Base-by-base conservation (phyloP, 2,888 invertebrate genomes). In the Plebejus argus region DNA sequence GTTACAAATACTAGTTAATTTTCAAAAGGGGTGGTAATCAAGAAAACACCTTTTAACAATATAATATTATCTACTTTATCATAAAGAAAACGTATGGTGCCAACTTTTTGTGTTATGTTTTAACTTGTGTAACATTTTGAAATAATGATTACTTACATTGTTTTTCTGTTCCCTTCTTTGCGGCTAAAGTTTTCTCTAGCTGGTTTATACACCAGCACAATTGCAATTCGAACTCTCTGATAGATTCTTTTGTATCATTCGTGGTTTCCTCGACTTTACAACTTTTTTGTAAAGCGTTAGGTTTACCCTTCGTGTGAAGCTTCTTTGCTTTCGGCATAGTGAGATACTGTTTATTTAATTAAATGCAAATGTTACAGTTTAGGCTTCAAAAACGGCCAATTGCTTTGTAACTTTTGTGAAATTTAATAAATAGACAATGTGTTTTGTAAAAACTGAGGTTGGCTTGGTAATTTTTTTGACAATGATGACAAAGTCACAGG, bases 151-250 rank as follows among this genome's bases (percentile, higher is more conserved):
- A 58, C 89, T 87, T 91, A 95, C 95, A 87, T 89, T 95, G 95
- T 86, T 95, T 95, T 79, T 94, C 92, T 80, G 90, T 95, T 75
- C 96, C 90, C 87, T 96, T 96, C 80, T 95, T 95, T 61, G 95
- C 94, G 76, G 89, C 91, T 80, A 96, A 86, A 33, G 95, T 92
- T 28, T 88, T 89, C 85, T 97, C 96, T 78, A 97, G 87, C 82
- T 97, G 96, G 82, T 97, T 96, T 82, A 97, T 96, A 85, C 97
- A 97, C 97, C 97, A 97, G 84, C 95, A 96, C 7, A 97, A 88
- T 88, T 97, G 97, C n/a, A 96, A 83, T 87, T 97, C 96, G 84
- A 97, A 97, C 85, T 96, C 96, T 86, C 95, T 92, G 80, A 95
- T 92, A 0, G 94, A 89, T 90, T 97, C 95, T 77, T 92, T 92